A percentile compares a stretch with the other conserved stretches of the same genome.
Evolutionary conservation across 1,140 invertebrate genomes (phyloP).

Genomic region (Scaptomyza pallida): DNA sequence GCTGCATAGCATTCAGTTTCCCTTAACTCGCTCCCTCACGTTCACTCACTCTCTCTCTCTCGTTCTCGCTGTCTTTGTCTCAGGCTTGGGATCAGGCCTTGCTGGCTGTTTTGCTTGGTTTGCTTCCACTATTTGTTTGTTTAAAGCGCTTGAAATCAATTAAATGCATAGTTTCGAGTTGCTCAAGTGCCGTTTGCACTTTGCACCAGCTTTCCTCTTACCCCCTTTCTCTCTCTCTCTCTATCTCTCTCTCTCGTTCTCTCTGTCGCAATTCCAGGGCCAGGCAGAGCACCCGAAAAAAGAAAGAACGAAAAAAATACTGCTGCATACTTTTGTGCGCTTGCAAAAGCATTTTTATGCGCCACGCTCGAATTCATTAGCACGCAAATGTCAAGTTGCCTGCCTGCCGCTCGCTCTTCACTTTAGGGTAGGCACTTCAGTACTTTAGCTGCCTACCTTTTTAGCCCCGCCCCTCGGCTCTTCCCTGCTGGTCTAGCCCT

Average conservation of each 20-base stretch:
- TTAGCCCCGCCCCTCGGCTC: too few species aligned
- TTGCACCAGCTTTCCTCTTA: neutral
- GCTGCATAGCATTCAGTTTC: conserved; percentile 19
- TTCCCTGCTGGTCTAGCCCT: neutral
- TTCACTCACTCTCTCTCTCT: too few species aligned
- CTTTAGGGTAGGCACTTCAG: neutral
- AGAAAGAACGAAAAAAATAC: neutral
- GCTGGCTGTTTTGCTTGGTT: conserved; percentile 2
- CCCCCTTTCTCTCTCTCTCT: neutral
- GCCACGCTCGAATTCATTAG: conserved; percentile 75
- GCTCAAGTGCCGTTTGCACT: conserved; percentile 46
- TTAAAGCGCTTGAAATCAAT: conserved; percentile 75
- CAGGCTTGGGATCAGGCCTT: too few species aligned
- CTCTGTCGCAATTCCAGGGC: conserved; percentile 1
- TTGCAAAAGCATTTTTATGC: conserved; percentile 68
- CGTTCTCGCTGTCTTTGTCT: too few species aligned
- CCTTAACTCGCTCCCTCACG: too few species aligned
- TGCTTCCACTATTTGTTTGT: conserved; percentile 44
- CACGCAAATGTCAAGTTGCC: conserved; percentile 44
- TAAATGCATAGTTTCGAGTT: conserved; percentile 80
- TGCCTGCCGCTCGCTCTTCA: conserved; percentile 1
- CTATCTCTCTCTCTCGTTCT: neutral
- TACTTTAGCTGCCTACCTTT: conserved; percentile 2
- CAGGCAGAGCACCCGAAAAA: conserved; percentile 18
- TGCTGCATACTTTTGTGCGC: conserved; percentile 59